Base-by-base conservation (phyloP, 2,113 vertebrate species). In the Poecile atricapillus region DNA sequence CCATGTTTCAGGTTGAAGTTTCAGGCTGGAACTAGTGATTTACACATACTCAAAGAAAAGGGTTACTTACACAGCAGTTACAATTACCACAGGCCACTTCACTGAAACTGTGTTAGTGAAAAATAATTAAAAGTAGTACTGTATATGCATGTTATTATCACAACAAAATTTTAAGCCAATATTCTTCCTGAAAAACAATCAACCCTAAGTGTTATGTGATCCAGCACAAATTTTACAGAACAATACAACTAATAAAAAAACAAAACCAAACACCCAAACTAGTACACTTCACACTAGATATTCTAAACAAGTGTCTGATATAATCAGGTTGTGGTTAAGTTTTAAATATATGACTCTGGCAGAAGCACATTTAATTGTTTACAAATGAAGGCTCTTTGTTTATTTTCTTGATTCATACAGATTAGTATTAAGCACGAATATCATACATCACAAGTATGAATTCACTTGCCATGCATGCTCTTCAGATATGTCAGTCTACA, bases 401-500 rank as follows among this genome's bases (percentile, higher is more conserved):
- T 93, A 83, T 87, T 96, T 95, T 97, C 71, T 90, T 94, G 74
- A 96, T 95, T 97, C 82, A 91, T 79, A 94, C 76, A 91, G 79
- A 90, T 84, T 95, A 94, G 84, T 78, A 90, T 91, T 39, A 47
- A 92, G 76, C 82, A 93, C 11, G 86, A 97, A 93, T 95, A 93
- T 92, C 67, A 97, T 75, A 96, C 71, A 96, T 93, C 84, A 87
- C 25, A 96, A 67, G 35, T 84, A 84, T 52, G 71, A 84, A 95
- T 70, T 93, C 82, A 92, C 68, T 90, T 97, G 93, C 77, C 92
- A 95, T 53, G 70, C 44, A 89, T 91, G 80, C 73, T 94, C 62
- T 79, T 91, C 95, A 97, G 94, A 96, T 95, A 83, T 97, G 94
- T 96, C 95, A 96, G 83, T 96, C 92, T 95, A 85, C 84, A 94